These are phyloP conservation scores for Gyrodactylus bullatarudis DNA, from an alignment of 1,140 invertebrate species.

Conservation along the genomic window DNA sequence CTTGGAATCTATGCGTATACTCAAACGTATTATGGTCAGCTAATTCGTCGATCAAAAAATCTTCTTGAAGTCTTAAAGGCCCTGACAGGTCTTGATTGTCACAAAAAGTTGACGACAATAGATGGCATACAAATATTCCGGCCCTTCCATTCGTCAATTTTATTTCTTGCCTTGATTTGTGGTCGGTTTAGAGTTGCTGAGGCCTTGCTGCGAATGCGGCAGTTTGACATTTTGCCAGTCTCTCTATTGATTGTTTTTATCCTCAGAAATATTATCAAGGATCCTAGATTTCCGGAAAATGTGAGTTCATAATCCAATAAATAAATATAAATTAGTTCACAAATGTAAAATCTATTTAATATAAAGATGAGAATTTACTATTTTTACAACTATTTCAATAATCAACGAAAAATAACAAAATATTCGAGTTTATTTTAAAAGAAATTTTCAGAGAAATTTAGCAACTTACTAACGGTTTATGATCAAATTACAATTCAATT, in stretches of 20 bases:
- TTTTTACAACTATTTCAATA: no score
- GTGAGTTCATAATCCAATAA: no score
- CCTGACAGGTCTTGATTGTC: not conserved
- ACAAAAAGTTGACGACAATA: not conserved
- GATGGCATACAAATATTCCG: not conserved
- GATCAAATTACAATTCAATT: no score
- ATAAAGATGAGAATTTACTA: no score
- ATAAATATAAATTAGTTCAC: no score
- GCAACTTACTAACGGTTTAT: no score
- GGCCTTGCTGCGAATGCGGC: constrained; percentile 1
- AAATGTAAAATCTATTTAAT: no score
- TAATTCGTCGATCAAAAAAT: not conserved
- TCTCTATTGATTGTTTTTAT: not conserved
- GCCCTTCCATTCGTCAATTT: not conserved
- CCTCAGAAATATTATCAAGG: not conserved
- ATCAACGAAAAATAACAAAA: no score
- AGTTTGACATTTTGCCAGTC: constrained; percentile 4
- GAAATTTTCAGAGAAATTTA: no score
- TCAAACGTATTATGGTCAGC: not conserved
- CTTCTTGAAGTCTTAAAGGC: not conserved
- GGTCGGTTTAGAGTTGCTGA: not conserved
- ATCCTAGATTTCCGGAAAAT: not conserved
- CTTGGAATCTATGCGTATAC: not conserved
- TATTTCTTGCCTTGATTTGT: not conserved
- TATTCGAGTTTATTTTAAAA: no score